Evolutionary conservation across 1,140 invertebrate species (phyloP).

Genomic region (Acromyrmex charruanus): DNA sequence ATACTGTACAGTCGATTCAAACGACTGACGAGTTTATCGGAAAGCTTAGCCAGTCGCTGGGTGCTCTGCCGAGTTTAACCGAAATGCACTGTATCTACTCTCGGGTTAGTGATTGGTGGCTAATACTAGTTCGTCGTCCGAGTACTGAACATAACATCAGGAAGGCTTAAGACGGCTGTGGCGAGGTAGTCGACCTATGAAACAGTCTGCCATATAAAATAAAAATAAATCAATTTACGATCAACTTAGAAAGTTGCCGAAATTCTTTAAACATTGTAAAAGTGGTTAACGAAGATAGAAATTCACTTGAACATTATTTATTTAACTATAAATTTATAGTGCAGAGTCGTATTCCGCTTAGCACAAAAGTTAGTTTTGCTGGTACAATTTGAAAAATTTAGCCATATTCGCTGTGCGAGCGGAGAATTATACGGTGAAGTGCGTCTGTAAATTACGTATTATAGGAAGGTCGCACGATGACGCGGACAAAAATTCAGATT

Average conservation of each 20-base stretch:
- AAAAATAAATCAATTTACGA: slow-evolving; percentile 4
- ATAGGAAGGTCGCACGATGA: slow-evolving; percentile 56
- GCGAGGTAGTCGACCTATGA: background rate
- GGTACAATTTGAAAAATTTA: slow-evolving; percentile 9
- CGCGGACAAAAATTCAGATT: slow-evolving; percentile 52
- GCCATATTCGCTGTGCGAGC: slow-evolving; percentile 1
- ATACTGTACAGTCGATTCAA: slow-evolving; percentile 73
- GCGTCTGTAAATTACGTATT: slow-evolving; percentile 47
- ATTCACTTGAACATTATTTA: background rate
- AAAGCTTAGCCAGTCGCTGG: slow-evolving; percentile 63
- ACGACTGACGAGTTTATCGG: slow-evolving; percentile 75
- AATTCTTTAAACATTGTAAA: background rate
- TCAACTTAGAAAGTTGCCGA: background rate
- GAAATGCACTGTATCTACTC: slow-evolving; percentile 52
- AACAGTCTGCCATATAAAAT: slow-evolving; percentile 22
- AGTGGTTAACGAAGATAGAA: background rate
- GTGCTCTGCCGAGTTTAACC: slow-evolving; percentile 23
- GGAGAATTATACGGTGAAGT: slow-evolving; percentile 42
- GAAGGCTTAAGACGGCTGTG: slow-evolving; percentile 29
- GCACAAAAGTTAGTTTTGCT: background rate
- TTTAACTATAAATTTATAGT: background rate
- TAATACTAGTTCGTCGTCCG: slow-evolving; percentile 56
- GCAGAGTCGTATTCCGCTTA: background rate
- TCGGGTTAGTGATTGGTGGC: slow-evolving; percentile 40
- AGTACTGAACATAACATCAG: slow-evolving; percentile 23